Percentiles rank a stretch among this genome's conserved stretches.
phyloP scores from a whole-genome alignment of 2,888 invertebrate genomes.

The Leistus spinibarbis region DNA sequence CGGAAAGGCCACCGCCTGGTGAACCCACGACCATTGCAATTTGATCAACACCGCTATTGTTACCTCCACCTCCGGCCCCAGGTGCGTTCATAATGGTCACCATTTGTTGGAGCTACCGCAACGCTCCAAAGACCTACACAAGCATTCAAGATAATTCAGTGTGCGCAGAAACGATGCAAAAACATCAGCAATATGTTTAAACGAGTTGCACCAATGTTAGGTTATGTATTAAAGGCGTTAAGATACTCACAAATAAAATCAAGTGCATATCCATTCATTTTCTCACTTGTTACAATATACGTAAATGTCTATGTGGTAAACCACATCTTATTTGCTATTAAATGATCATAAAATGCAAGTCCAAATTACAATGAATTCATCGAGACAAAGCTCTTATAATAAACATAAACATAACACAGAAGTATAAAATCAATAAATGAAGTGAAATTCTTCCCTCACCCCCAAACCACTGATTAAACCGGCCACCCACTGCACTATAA shows the following conservation, averaged over 20 bases:
- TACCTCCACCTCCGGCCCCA: slow-evolving; percentile 32
- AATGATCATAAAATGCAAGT: background rate
- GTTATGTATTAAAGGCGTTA: background rate
- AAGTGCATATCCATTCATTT: background rate
- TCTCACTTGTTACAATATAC: background rate
- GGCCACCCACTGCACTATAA: slow-evolving; percentile 41
- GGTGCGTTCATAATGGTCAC: slow-evolving; percentile 51
- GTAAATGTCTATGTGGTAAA: background rate
- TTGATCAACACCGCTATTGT: slow-evolving; percentile 61
- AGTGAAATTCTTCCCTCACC: slow-evolving; percentile 52
- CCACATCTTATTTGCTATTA: background rate
- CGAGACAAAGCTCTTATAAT: slow-evolving; percentile 7
- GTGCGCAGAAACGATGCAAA: background rate
- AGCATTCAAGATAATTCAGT: background rate
- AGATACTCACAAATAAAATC: background rate
- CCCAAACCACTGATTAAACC: slow-evolving; percentile 42
- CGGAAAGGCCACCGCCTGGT: slow-evolving; percentile 58
- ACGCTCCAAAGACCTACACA: slow-evolving; percentile 29
- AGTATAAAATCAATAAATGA: slow-evolving; percentile 56
- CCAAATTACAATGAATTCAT: background rate
- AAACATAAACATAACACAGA: slow-evolving; percentile 47
- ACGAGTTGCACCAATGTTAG: background rate
- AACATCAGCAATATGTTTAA: background rate
- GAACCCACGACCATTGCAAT: slow-evolving; percentile 69
- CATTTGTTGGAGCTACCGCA: slow-evolving; percentile 44